Evolutionary conservation across 2,888 invertebrate genomes (phyloP).

Genomic region (Sinelater perroti): DNA sequence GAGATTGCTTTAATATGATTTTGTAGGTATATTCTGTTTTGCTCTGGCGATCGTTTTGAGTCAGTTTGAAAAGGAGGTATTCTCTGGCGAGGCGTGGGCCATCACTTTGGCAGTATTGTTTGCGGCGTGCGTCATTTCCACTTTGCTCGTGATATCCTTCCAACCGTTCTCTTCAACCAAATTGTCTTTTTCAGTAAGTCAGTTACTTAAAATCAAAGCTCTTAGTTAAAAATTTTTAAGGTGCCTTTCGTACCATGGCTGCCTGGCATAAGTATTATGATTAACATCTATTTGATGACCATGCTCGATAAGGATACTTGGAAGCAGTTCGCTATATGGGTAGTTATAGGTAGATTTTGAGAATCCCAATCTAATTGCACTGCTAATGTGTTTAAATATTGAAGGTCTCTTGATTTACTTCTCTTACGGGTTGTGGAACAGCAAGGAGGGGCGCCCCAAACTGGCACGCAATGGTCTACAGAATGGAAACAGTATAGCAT

Average conservation of each 20-base stretch:
- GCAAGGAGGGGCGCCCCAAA: slow-evolving; percentile 57
- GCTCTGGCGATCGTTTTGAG: slow-evolving; percentile 55
- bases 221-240: slow-evolving; percentile 60
- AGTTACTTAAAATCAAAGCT: neutral
- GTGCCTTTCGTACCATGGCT: slow-evolving; percentile 85
- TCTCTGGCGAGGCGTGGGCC: slow-evolving; percentile 55
- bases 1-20: slow-evolving; percentile 25
- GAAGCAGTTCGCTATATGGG: slow-evolving; percentile 84
- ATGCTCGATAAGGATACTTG: slow-evolving; percentile 81
- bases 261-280: slow-evolving; percentile 81
- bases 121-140: slow-evolving; percentile 53
- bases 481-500: neutral
- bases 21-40: slow-evolving; percentile 55
- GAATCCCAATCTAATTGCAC: slow-evolving; percentile 57
- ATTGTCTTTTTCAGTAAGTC: slow-evolving; percentile 69
- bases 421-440: slow-evolving; percentile 77
- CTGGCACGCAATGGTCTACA: neutral
- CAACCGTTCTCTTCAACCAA: slow-evolving; percentile 72
- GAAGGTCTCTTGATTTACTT: slow-evolving; percentile 79
- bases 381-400: no score
- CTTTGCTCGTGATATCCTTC: slow-evolving; percentile 65
- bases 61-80: slow-evolving; percentile 53
- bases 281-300: slow-evolving; percentile 87
- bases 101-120: slow-evolving; percentile 54
- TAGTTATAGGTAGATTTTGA: slow-evolving; percentile 61